Conservation (phyloP, 2,113 vertebrate species). For the Corythornis cristatus region DNA sequence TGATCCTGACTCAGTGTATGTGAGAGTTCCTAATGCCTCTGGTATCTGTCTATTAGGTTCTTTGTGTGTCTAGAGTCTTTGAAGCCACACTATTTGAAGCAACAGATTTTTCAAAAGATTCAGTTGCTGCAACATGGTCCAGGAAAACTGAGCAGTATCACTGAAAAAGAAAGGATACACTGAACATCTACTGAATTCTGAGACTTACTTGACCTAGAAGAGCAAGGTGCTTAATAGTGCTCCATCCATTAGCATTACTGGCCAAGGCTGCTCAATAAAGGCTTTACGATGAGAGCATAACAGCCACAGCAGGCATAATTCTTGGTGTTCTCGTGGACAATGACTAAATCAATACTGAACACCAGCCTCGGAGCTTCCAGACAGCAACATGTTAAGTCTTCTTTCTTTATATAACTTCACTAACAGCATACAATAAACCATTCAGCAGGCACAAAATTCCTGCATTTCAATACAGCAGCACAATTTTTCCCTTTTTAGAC, state of each 20-base stretch:
- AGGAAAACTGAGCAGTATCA: not conserved
- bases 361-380: slow-evolving; percentile 5
- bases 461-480: not conserved
- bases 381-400: slow-evolving; percentile 3
- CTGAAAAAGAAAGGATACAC: not conserved
- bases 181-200: not conserved
- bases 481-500: not conserved
- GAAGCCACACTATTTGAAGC: not conserved
- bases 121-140: not conserved
- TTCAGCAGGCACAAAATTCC: not conserved
- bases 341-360: slow-evolving; percentile 58
- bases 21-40: not conserved
- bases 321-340: slow-evolving; percentile 39
- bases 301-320: slow-evolving; percentile 34
- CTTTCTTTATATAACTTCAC: slow-evolving; percentile 38
- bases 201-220: not conserved
- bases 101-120: not conserved
- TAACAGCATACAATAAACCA: slow-evolving; percentile 33
- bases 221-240: not conserved
- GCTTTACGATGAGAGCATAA: slow-evolving; percentile 27
- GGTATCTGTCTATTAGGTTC: not conserved
- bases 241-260: not conserved
- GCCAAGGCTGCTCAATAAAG: slow-evolving; percentile 30
- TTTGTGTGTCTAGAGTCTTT: not conserved
- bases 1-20: not conserved